Conservation (phyloP, 2,113 vertebrate genomes). For the Zosterops japonicus region DNA sequence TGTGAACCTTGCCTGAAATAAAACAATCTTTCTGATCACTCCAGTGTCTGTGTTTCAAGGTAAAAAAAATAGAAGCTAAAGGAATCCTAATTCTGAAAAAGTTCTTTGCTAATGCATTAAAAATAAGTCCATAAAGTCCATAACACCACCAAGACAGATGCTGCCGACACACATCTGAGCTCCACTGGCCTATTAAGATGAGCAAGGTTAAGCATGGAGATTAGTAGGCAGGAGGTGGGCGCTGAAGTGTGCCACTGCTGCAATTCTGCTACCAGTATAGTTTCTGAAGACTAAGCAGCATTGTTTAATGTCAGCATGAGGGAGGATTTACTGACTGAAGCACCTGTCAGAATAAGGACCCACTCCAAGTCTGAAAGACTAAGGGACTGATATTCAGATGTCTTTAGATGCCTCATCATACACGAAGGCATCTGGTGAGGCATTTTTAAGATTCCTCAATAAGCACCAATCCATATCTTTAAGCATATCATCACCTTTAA, state of each 20-base stretch:
- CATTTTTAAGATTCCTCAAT: conserved; percentile 13
- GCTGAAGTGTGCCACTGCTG: conserved; percentile 48
- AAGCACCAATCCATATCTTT: neutral
- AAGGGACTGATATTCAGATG: neutral
- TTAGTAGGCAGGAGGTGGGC: conserved; percentile 52
- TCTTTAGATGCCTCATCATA: conserved; percentile 6
- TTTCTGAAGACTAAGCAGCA: conserved; percentile 41
- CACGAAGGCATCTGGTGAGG: neutral
- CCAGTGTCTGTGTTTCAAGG: fast-evolving
- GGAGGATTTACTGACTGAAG: conserved; percentile 55
- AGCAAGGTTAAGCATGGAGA: conserved; percentile 58
- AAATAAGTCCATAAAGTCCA: neutral
- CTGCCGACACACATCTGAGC: neutral
- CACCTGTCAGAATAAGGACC: conserved; percentile 32
- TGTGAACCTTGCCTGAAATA: neutral
- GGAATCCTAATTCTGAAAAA: neutral
- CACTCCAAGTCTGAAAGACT: neutral
- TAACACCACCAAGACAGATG: neutral
- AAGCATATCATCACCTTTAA: neutral
- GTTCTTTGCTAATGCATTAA: neutral
- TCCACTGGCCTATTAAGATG: conserved; percentile 17
- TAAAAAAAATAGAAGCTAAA: neutral
- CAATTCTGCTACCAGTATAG: neutral
- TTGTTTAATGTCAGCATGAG: conserved; percentile 57
- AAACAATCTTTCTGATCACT: neutral